Conservation (phyloP, 2,797 vertebrate species). For the Oreochromis mossambicus region DNA sequence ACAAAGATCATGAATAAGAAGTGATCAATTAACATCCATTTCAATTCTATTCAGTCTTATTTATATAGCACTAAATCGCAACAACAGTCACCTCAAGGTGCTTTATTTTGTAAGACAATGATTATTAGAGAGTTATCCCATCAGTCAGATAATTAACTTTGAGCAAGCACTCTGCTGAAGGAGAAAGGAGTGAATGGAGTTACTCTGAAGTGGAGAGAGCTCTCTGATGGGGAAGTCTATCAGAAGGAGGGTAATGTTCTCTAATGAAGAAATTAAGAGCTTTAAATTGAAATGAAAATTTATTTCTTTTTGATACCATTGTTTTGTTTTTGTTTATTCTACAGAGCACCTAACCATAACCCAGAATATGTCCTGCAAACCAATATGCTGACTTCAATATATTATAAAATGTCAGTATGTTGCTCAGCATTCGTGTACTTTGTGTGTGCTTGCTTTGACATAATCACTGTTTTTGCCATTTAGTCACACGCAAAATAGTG, state of each 20-base stretch:
- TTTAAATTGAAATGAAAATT: background rate
- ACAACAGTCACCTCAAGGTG: no score
- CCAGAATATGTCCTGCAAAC: background rate
- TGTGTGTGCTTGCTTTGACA: background rate
- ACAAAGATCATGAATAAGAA: no score
- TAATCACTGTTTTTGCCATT: background rate
- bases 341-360: background rate
- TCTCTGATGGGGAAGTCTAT: background rate
- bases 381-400: background rate
- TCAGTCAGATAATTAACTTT: no score
- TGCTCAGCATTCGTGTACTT: background rate
- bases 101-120: no score
- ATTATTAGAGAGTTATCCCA: no score
- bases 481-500: background rate
- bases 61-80: no score
- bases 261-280: background rate
- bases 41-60: no score
- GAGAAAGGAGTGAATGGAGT: background rate
- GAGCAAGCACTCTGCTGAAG: no score
- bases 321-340: background rate
- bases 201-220: conserved; percentile 6
- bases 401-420: background rate
- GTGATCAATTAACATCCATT: no score
- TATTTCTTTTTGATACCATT: background rate
- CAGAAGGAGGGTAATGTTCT: background rate